Evolutionary conservation across 2,888 invertebrate species (phyloP).

Genomic region (Amphiduros pacificus): DNA sequence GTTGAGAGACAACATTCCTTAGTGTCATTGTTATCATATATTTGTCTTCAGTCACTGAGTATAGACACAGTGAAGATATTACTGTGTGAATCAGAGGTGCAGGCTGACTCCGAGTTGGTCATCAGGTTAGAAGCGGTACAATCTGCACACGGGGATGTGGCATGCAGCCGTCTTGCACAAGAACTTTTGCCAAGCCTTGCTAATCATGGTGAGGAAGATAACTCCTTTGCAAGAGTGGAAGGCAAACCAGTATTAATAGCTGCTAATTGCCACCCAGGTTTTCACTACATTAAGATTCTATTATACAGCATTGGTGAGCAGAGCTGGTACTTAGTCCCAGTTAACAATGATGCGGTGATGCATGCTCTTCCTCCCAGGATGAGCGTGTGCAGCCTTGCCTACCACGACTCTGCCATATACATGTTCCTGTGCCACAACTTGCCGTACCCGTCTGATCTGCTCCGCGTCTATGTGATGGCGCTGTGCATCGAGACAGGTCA

Average conservation of each 20-base stretch:
- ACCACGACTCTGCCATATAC: constrained; percentile 45
- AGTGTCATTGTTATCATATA: constrained; percentile 11
- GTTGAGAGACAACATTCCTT: constrained; percentile 32
- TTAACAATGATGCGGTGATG: constrained; percentile 44
- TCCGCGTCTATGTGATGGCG: constrained; percentile 50
- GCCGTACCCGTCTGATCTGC: constrained; percentile 55
- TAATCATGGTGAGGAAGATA: not conserved
- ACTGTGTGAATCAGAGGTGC: not conserved
- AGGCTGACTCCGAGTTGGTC: not conserved
- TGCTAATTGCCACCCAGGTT: constrained; percentile 47
- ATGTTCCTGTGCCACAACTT: constrained; percentile 53
- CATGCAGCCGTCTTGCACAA: not conserved
- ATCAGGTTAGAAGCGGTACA: not conserved
- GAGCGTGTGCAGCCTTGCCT: constrained; percentile 46
- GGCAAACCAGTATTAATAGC: constrained; percentile 40
- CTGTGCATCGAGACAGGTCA: constrained; percentile 47
- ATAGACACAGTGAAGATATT: not conserved
- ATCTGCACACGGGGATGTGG: not conserved
- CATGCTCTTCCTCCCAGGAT: constrained; percentile 50
- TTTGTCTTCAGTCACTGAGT: constrained; percentile 7
- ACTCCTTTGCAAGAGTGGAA: not conserved
- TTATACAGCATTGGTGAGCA: constrained; percentile 45
- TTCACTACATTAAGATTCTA: constrained; percentile 50
- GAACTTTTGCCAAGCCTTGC: not conserved
- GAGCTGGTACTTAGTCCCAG: constrained; percentile 47